Base-by-base conservation (phyloP, 2,888 invertebrate species). In the Sphaeridia pumilis region DNA sequence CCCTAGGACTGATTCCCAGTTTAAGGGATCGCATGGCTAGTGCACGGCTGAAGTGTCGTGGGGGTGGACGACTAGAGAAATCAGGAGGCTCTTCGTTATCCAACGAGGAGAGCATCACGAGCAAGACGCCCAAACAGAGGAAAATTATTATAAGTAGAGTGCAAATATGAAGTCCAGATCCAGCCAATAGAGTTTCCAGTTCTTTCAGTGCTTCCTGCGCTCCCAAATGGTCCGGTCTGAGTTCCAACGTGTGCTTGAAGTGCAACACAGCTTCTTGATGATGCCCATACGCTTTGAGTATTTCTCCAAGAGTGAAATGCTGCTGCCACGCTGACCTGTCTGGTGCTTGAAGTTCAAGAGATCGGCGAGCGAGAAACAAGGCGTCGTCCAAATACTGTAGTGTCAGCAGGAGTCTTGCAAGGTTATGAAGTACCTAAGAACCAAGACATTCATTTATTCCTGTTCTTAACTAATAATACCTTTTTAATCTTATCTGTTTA, bases 271-370 rank as follows among this genome's bases (percentile, higher is more conserved):
- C 88, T 72, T 89, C 88, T 74, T 87, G 81, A 72, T 86, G 85
- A 69, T 87, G 87, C 64, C 88, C 88, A 67, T 87, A 87, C 1
- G 87, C 86, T 73, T 87, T 88, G 68, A 88, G 85, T 70, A 90
- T 89, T 72, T 90, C 88, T 4, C 89, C 89, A 50, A 90, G 77
- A 4, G 88, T 88, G 70, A 88, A 87, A 73, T 89, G 87, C 71
- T 89, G 89, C 68, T 87, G 84, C 89, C 88, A 89, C 2, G 87
- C 84, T 68, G 83, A 85, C 67, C 85, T 83, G 68, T 87, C 87
- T 0, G 84, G 83, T 26, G 86, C 81, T 69, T 86, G 86, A 54
- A 87, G 82, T 67, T 87, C 87, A 36, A 90, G 75, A 14, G 88
- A 88, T 49, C 52, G 44, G 64, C 86, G 77, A 48, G 88, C 87